Evolutionary conservation across 1,140 invertebrate species (phyloP).

Genomic region (Bicyclus anynana): DNA sequence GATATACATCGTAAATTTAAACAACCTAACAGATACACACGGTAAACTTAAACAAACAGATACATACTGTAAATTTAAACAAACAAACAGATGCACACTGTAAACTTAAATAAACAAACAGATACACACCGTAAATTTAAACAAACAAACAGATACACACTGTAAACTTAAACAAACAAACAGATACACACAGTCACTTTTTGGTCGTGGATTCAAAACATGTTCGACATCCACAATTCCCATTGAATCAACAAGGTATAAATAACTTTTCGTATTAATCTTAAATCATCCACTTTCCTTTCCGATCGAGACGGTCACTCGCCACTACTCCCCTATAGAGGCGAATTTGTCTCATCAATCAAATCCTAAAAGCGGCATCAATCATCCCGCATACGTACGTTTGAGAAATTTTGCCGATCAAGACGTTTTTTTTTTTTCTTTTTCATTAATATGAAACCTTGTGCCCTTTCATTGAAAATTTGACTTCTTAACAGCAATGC

Average conservation of each 20-base stretch:
- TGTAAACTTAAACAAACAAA: too few relatives aligned
- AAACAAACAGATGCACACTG: too few relatives aligned
- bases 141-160: too few relatives aligned
- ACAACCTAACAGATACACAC: too few relatives aligned
- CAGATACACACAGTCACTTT: too few relatives aligned
- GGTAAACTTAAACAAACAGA: too few relatives aligned
- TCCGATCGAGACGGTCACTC: neutral
- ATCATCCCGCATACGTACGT: neutral
- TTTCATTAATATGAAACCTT: neutral
- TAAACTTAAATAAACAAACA: too few relatives aligned
- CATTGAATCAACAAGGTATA: neutral
- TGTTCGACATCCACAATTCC: too few relatives aligned
- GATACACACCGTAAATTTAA: too few relatives aligned
- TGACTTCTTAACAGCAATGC: neutral
- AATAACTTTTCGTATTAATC: neutral
- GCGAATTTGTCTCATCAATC: conserved; percentile 4
- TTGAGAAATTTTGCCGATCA: neutral
- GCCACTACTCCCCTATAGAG: neutral
- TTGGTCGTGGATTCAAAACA: too few relatives aligned
- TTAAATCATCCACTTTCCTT: neutral
- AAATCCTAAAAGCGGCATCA: conserved; percentile 4
- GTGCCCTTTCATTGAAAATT: neutral
- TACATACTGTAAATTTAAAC: too few relatives aligned
- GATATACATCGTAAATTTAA: too few relatives aligned
- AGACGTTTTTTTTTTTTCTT: conserved; percentile 4